Evolutionary conservation across 2,888 invertebrate species (phyloP).

Genomic region (Rotaria magnacalcarata): DNA sequence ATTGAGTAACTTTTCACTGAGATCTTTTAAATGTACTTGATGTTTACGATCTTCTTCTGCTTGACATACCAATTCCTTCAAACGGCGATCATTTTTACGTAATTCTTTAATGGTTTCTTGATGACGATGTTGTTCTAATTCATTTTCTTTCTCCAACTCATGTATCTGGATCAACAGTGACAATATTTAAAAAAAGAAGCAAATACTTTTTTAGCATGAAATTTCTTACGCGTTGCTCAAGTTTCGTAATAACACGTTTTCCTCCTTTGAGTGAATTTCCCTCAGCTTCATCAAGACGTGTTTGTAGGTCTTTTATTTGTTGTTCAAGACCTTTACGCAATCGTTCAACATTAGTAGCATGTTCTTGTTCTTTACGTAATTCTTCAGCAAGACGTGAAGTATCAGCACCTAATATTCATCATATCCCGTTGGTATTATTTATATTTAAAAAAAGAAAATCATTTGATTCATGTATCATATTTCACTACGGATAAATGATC

Average conservation of each 20-base stretch:
- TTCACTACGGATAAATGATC: too few relatives aligned
- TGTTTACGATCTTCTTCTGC: slow-evolving; percentile 98
- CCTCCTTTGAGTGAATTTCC: slow-evolving; percentile 96
- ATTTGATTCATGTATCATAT: too few relatives aligned
- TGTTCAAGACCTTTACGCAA: slow-evolving; percentile 92
- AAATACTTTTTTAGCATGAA: background rate
- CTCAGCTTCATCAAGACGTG: slow-evolving; percentile 91
- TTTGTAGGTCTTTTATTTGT: slow-evolving; percentile 90
- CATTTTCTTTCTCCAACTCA: slow-evolving; percentile 72
- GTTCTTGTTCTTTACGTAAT: slow-evolving; percentile 96
- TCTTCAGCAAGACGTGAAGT: slow-evolving; percentile 96
- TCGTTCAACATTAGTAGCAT: slow-evolving; percentile 95
- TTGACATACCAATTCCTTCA: slow-evolving; percentile 95
- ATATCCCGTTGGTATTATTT: background rate
- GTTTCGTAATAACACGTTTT: slow-evolving; percentile 95
- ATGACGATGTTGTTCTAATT: slow-evolving; percentile 95
- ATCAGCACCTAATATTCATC: slow-evolving; percentile 58
- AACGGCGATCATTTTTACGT: slow-evolving; percentile 88
- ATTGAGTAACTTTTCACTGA: slow-evolving; percentile 90
- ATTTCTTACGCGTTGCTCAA: slow-evolving; percentile 71
- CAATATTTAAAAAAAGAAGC: background rate
- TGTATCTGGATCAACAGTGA: slow-evolving; percentile 51
- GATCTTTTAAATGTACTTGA: slow-evolving; percentile 97
- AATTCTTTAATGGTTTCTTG: slow-evolving; percentile 97
- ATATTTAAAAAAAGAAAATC: too few relatives aligned